Evolutionary conservation across 1,140 invertebrate species (phyloP), one percentile per base, ranked within the genome.

Genomic region (Ectropis grisescens): DNA sequence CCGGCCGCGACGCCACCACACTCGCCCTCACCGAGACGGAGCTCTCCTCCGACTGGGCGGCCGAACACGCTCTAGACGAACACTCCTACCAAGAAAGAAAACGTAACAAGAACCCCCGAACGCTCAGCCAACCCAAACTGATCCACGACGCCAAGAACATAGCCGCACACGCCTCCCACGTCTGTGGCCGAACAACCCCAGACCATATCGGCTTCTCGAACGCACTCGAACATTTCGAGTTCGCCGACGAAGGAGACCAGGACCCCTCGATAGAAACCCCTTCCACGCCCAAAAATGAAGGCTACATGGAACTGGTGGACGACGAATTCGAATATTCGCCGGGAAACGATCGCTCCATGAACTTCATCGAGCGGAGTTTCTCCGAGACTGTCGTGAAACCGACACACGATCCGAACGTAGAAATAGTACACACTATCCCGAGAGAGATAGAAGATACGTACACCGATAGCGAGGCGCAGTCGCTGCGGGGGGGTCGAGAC

Each of bases 21-120:
- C 86, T 89, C 9, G 90, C 87, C 1, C 72, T 92, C 7, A 93
- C 92, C 0, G 93, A 95, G 68, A 93, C 92, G 0, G 93, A 94
- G 60, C 74, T 93, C 7, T 94, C 92, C 0, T 94, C 92, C 0
- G 93, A 95, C 66, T 94, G 92, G 92, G 91, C 90, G 0, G 85
- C 88, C 1, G 92, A 93, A 46, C 89, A 88, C 43, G 89, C 87
- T 11, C 90, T 90, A 1, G 90, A 91, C 55, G 84, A 91, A 29
- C 86, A 43, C 11, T 48, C 64, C 13, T 64, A 74, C 3, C 56
- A 61, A 0, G 60, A 68, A 2, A 53, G 43, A 3, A 67, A 55
- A n/a, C 41, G 58, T 14, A 48, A 32, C 11, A 69, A 65, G 38
- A 72, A 68, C 35, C 71, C 75, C 0, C 53, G 71, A 30, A 58